These are phyloP conservation scores for Folsomia candida DNA, from an alignment of 2,888 invertebrate genomes.

Conservation along the genomic window DNA sequence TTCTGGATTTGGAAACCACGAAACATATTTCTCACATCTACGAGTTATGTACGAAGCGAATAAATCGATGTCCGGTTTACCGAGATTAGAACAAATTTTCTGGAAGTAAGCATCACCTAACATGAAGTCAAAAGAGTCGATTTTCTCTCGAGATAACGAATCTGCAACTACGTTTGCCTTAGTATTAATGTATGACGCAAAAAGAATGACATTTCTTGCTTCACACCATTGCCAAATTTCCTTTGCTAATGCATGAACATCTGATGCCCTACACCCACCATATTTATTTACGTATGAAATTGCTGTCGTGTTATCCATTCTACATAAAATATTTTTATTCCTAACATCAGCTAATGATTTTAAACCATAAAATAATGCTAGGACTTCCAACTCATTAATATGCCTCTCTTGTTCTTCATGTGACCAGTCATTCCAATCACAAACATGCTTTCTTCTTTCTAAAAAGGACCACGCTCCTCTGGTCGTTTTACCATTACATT, in stretches of 20 bases:
- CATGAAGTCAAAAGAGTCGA: constrained; percentile 5
- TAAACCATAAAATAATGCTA: constrained; percentile 16
- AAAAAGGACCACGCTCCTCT: no score
- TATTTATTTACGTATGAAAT: constrained; percentile 29
- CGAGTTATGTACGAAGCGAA: constrained; percentile 15
- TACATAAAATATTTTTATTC: constrained; percentile 20
- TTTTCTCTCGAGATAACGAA: background rate
- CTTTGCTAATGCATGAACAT: background rate
- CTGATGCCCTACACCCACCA: constrained; percentile 18
- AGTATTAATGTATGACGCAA: constrained; percentile 18
- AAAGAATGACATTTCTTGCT: background rate
- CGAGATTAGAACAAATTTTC: background rate
- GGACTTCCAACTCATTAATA: constrained; percentile 29
- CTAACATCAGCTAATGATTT: background rate
- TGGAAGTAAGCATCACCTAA: background rate
- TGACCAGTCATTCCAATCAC: no score
- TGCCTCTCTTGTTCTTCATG: background rate
- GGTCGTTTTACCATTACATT: background rate
- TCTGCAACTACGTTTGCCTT: constrained; percentile 17
- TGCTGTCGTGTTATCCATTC: constrained; percentile 27
- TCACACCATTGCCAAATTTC: constrained; percentile 25
- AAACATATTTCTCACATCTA: constrained; percentile 12
- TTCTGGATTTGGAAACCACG: constrained; percentile 16
- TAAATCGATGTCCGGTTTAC: constrained; percentile 5
- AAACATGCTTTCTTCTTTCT: no score